These are phyloP conservation scores for Pachyramphus minor DNA, from an alignment of 2,113 vertebrate species.

Conservation along the genomic window DNA sequence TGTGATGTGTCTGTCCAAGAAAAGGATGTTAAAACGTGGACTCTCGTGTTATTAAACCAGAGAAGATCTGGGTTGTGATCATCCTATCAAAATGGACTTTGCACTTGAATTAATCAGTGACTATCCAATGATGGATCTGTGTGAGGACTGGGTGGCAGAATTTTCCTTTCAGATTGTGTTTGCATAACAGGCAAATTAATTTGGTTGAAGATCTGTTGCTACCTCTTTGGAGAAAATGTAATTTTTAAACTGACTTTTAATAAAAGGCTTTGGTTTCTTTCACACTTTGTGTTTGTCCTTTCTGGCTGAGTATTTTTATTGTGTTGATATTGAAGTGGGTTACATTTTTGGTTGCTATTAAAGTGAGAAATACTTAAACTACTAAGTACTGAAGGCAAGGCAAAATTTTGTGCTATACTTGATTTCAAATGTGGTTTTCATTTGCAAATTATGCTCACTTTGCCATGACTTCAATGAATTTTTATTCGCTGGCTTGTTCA, in stretches of 20 bases:
- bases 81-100: conserved; percentile 67
- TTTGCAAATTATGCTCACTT: conserved; percentile 38
- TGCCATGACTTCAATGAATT: conserved; percentile 23
- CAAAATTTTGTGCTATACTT: conserved; percentile 39
- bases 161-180: neutral
- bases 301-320: conserved; percentile 27
- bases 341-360: conserved; percentile 26
- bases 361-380: conserved; percentile 40
- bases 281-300: conserved; percentile 71
- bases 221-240: conserved; percentile 55
- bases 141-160: conserved; percentile 18
- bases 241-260: conserved; percentile 65
- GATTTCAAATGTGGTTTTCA: conserved; percentile 43
- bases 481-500: neutral
- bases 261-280: conserved; percentile 75
- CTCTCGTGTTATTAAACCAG: conserved; percentile 67
- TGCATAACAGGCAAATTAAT: conserved; percentile 22
- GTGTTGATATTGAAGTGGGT: conserved; percentile 1
- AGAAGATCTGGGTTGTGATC: conserved; percentile 73
- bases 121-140: conserved; percentile 16
- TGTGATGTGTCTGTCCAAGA: conserved; percentile 72
- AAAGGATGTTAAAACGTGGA: conserved; percentile 74
- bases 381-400: conserved; percentile 17
- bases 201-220: conserved; percentile 43
- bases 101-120: conserved; percentile 55